A percentile compares a stretch with the other conserved stretches of the same genome.
These are phyloP conservation scores for Acanthurus tractus DNA, from an alignment of 2,797 vertebrate genomes.

Conservation along the genomic window DNA sequence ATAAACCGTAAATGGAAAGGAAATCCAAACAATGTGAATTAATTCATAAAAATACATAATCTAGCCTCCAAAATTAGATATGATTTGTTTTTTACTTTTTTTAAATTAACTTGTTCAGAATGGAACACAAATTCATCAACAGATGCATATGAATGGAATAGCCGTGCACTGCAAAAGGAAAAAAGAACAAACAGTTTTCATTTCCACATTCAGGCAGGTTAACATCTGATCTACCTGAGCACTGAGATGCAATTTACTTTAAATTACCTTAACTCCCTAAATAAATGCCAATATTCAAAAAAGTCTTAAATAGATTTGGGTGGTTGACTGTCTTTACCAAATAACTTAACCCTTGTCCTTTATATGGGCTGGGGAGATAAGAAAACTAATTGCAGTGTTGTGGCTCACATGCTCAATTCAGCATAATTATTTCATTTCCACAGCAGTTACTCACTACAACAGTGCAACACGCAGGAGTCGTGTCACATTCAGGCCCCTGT, in stretches of 20 bases:
- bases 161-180: neutral
- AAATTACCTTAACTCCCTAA: neutral
- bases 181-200: too few species aligned
- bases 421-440: neutral
- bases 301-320: neutral
- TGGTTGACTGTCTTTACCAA: neutral
- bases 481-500: neutral
- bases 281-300: neutral
- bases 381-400: neutral
- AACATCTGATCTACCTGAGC: neutral
- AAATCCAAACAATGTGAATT: neutral
- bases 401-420: neutral
- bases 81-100: neutral
- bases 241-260: neutral
- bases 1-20: neutral
- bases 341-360: neutral
- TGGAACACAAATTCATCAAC: neutral
- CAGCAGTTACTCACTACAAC: neutral
- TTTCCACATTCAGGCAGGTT: neutral
- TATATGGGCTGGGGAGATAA: neutral
- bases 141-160: neutral
- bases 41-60: neutral
- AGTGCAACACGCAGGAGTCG: too few species aligned
- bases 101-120: neutral
- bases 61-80: slow-evolving; percentile 1